Conservation (phyloP, 2,113 vertebrate genomes). For the Salvelinus alpinus region DNA sequence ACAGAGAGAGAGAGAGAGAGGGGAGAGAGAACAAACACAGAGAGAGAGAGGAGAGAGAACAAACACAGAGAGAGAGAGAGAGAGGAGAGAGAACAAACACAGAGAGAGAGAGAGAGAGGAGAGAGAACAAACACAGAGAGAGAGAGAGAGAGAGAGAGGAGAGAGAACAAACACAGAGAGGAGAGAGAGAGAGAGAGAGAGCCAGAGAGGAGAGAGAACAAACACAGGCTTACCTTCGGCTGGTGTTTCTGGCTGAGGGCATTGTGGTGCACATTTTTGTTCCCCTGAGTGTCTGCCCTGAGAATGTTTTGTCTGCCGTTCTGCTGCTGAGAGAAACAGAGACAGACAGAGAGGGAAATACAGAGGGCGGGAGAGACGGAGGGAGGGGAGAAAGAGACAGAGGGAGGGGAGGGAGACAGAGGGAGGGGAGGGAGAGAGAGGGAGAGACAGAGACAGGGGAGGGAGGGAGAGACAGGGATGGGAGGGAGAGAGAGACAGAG, state of each 20-base stretch:
- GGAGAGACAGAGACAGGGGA: too few species aligned
- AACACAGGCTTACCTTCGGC: conserved; percentile 59
- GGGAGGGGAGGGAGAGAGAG: accelerated
- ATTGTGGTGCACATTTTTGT: conserved; percentile 74
- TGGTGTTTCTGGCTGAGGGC: conserved; percentile 72
- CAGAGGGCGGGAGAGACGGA: background rate
- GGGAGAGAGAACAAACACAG: too few species aligned
- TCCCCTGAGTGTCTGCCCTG: conserved; percentile 77
- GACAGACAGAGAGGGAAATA: too few species aligned
- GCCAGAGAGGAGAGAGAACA: background rate
- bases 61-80: background rate
- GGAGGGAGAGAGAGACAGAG: too few species aligned
- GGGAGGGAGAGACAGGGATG: too few species aligned
- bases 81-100: background rate
- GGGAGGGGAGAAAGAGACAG: background rate
- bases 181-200: background rate
- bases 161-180: background rate
- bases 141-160: background rate
- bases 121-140: too few species aligned
- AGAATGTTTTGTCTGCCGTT: conserved; percentile 76
- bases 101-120: background rate
- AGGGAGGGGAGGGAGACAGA: too few species aligned
- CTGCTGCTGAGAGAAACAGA: conserved; percentile 62
- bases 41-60: background rate
- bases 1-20: too few species aligned